Conservation (phyloP, 2,797 vertebrate species). For the Luscinia luscinia region DNA sequence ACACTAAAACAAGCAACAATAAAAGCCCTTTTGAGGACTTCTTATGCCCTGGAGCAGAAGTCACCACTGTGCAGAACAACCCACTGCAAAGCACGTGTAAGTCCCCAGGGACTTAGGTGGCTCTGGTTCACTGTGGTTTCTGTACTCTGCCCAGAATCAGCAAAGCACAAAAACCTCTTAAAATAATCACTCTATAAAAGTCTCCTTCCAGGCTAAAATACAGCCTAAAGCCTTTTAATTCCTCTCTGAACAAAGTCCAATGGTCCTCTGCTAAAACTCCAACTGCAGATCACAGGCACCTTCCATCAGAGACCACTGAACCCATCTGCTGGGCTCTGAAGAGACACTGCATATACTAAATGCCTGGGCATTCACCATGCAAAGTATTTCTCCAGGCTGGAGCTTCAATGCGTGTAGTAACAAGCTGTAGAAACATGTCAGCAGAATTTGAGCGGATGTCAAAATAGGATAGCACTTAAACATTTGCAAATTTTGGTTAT, state of each 20-base stretch:
- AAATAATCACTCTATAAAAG: background rate
- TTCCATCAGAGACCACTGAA: background rate
- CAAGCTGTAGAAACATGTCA: slow-evolving; percentile 55
- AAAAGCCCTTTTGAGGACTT: background rate
- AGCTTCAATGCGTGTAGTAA: background rate
- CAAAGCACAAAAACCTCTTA: background rate
- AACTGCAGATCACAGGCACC: background rate
- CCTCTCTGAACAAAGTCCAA: background rate
- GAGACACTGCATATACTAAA: background rate
- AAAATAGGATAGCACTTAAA: slow-evolving; percentile 56
- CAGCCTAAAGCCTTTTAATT: background rate
- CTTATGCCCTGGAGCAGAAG: background rate
- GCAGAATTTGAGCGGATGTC: slow-evolving; percentile 26
- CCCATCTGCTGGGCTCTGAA: background rate
- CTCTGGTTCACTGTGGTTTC: background rate
- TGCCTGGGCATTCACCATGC: fast-evolving
- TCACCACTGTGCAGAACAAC: background rate
- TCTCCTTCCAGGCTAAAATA: background rate
- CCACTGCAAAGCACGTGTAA: fast-evolving
- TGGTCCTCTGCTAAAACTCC: background rate
- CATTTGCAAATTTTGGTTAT: slow-evolving; percentile 59
- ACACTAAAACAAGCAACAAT: background rate
- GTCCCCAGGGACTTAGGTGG: background rate
- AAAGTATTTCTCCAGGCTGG: background rate
- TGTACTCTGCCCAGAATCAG: background rate